Evolutionary conservation across 2,113 vertebrate genomes (phyloP).

Genomic region (Vombatus ursinus): DNA sequence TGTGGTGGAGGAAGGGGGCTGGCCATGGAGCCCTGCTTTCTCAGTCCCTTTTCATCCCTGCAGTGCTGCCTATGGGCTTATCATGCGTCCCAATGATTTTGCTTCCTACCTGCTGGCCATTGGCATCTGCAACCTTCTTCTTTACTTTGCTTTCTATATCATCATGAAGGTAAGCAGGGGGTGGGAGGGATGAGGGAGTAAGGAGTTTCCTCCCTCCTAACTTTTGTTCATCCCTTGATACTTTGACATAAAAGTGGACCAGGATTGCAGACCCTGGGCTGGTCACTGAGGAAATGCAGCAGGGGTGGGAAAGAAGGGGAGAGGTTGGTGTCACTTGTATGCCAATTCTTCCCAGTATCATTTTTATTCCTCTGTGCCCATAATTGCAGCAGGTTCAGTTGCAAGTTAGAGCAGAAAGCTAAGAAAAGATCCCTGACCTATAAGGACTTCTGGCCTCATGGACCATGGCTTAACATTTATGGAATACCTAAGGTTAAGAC

Average conservation of each 20-base stretch:
- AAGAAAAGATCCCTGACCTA: neutral
- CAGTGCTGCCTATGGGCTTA: conserved; percentile 95
- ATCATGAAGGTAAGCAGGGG: conserved; percentile 94
- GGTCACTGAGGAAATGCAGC: neutral
- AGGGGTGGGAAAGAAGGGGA: neutral
- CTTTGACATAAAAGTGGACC: neutral
- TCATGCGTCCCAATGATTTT: conserved; percentile 95
- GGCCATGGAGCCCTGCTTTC: neutral
- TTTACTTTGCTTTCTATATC: conserved; percentile 99
- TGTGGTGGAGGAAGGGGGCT: neutral
- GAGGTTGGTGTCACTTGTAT: neutral
- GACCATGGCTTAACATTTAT: neutral
- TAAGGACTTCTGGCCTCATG: neutral
- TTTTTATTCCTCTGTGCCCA: neutral
- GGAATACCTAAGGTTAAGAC: neutral
- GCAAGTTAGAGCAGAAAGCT: neutral
- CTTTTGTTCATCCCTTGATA: neutral
- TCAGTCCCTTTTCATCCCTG: neutral
- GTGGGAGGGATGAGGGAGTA: neutral
- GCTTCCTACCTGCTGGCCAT: conserved; percentile 98
- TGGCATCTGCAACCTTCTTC: conserved; percentile 98
- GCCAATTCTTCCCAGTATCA: neutral
- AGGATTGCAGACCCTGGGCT: neutral
- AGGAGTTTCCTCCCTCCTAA: neutral
- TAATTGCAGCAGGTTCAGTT: neutral